phyloP scores from a whole-genome alignment of 2,113 vertebrate genomes.

The Carassius gibelio region DNA sequence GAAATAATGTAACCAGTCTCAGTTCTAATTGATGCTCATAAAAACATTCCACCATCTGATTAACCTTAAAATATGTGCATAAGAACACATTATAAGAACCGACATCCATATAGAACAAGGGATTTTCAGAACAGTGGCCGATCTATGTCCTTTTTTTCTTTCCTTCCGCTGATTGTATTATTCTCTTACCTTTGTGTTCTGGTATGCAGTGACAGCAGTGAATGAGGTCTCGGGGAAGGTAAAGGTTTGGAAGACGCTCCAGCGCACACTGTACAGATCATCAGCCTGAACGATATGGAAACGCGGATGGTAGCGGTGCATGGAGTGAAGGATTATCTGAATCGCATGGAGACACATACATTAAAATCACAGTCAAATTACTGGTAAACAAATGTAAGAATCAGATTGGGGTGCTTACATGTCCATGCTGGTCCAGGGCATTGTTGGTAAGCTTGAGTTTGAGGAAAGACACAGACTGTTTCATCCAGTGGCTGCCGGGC shows the following conservation, averaged over 20 bases:
- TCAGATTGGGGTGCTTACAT: constrained; percentile 71
- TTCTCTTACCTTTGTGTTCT: constrained; percentile 84
- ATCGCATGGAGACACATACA: background rate
- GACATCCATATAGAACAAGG: too few species aligned
- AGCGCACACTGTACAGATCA: constrained; percentile 84
- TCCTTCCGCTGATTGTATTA: background rate
- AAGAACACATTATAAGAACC: background rate
- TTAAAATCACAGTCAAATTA: background rate
- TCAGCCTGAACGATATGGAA: constrained; percentile 90
- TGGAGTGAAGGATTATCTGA: constrained; percentile 83
- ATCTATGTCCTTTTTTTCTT: too few species aligned
- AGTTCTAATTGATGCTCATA: background rate
- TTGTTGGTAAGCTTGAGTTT: constrained; percentile 94
- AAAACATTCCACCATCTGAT: background rate
- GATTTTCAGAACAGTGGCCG: too few species aligned
- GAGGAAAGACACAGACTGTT: constrained; percentile 86
- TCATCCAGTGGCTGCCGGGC: constrained; percentile 92
- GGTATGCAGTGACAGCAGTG: constrained; percentile 90
- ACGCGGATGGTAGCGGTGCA: constrained; percentile 83
- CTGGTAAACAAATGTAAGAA: background rate
- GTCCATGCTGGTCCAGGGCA: constrained; percentile 88
- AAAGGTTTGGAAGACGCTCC: constrained; percentile 88
- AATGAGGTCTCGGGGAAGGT: constrained; percentile 88
- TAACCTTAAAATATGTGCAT: background rate
- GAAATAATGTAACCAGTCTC: background rate